A percentile compares a stretch with the other conserved stretches of the same genome.
These are phyloP conservation scores for Theretra japonica DNA, from an alignment of 2,888 invertebrate species.

Conservation along the genomic window DNA sequence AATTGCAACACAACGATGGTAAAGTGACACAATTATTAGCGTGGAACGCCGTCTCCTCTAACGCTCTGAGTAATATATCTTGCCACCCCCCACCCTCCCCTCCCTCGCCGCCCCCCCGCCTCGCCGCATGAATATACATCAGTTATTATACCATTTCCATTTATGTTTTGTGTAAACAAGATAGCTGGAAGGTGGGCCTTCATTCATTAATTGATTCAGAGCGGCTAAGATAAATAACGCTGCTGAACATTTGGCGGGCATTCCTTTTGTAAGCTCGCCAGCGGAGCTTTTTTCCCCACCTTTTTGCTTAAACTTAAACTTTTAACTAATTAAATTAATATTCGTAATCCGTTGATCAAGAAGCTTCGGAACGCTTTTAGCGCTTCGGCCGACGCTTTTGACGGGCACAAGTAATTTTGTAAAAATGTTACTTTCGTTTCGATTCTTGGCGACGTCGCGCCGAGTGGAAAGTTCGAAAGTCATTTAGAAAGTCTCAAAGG, in stretches of 20 bases:
- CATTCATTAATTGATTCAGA: conserved; percentile 55
- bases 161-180: conserved; percentile 49
- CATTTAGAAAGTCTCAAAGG: conserved; percentile 47
- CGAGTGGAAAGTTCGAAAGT: conserved; percentile 61
- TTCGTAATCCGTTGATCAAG: conserved; percentile 77
- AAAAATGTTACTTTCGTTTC: conserved; percentile 65
- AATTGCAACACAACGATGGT: not conserved
- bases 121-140: conserved; percentile 59
- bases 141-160: conserved; percentile 56
- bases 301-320: conserved; percentile 74
- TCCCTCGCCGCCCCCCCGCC: conserved; percentile 34
- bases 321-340: conserved; percentile 79
- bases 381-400: conserved; percentile 60
- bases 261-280: conserved; percentile 30
- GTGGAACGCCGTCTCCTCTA: not conserved
- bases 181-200: conserved; percentile 43
- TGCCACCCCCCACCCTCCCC: too few relatives aligned
- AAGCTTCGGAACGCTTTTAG: conserved; percentile 76
- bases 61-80: not conserved
- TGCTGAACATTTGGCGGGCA: not conserved
- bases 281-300: conserved; percentile 60
- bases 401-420: conserved; percentile 47
- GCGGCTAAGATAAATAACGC: conserved; percentile 20
- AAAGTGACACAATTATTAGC: conserved; percentile 14
- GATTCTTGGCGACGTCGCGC: conserved; percentile 66